These are phyloP conservation scores for Caenorhabditis sp. DNA, from an alignment of 2,888 invertebrate species.

Conservation along the genomic window DNA sequence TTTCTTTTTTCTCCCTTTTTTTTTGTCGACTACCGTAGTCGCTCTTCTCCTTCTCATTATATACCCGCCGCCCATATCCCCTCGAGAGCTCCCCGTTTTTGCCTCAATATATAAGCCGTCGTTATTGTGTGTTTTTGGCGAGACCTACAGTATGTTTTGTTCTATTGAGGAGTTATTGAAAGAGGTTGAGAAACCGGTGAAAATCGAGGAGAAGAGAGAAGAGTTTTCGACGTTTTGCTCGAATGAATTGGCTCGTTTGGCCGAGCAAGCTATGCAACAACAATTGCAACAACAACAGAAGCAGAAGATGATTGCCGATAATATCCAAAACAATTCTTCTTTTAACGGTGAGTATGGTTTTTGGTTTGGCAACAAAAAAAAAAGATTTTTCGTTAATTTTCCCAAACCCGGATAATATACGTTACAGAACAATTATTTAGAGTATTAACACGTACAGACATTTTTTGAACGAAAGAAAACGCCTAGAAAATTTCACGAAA, in stretches of 20 bases:
- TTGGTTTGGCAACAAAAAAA: not conserved
- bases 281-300: not conserved
- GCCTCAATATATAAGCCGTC: constrained; percentile 6
- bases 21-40: constrained; percentile 28
- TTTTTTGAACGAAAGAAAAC: no score
- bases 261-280: constrained; percentile 14
- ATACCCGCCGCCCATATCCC: not conserved
- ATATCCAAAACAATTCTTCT: not conserved
- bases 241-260: constrained; percentile 28
- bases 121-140: constrained; percentile 3
- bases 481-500: no score
- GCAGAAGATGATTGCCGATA: not conserved
- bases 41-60: constrained; percentile 9
- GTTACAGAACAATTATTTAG: no score
- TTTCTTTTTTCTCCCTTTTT: not conserved
- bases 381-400: no score
- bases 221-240: constrained; percentile 32
- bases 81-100: constrained; percentile 5
- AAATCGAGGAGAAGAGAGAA: not conserved
- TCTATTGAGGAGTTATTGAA: constrained; percentile 36
- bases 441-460: no score
- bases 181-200: constrained; percentile 2
- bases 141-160: constrained; percentile 22
- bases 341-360: not conserved
- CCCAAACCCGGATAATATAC: no score